phyloP scores from a whole-genome alignment of 2,888 invertebrate species.

The Coremacera marginata region DNA sequence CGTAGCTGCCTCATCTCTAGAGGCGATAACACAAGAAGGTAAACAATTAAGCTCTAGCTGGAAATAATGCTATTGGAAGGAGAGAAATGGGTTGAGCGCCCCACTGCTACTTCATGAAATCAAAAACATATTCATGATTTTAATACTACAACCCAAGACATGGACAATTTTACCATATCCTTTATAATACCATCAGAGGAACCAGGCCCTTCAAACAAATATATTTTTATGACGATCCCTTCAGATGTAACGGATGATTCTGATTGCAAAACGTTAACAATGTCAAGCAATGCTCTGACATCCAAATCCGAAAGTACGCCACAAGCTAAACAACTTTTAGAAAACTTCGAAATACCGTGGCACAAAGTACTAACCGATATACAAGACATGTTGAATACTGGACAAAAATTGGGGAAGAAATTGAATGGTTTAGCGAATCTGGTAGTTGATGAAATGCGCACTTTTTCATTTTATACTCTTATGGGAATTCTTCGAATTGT shows the following conservation, averaged over 20 bases:
- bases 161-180: no score
- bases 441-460: slow-evolving; percentile 15
- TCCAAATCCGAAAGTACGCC: slow-evolving; percentile 4
- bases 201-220: neutral
- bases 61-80: slow-evolving; percentile 28
- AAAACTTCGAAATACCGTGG: slow-evolving; percentile 11
- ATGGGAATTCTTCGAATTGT: no score
- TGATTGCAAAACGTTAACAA: neutral
- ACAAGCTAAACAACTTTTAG: slow-evolving; percentile 19
- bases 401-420: neutral
- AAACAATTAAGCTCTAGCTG: neutral
- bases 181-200: neutral
- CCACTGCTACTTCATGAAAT: neutral
- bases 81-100: slow-evolving; percentile 16
- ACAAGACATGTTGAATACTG: neutral
- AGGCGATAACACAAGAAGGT: slow-evolving; percentile 19
- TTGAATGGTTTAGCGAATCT: neutral
- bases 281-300: neutral
- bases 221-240: slow-evolving; percentile 2
- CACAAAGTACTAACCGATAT: neutral
- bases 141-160: no score
- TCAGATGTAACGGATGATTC: neutral
- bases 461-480: slow-evolving; percentile 18
- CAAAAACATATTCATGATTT: no score
- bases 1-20: slow-evolving; percentile 7